phyloP scores from a whole-genome alignment of 2,888 invertebrate species.

The Xestia rhomboidea region DNA sequence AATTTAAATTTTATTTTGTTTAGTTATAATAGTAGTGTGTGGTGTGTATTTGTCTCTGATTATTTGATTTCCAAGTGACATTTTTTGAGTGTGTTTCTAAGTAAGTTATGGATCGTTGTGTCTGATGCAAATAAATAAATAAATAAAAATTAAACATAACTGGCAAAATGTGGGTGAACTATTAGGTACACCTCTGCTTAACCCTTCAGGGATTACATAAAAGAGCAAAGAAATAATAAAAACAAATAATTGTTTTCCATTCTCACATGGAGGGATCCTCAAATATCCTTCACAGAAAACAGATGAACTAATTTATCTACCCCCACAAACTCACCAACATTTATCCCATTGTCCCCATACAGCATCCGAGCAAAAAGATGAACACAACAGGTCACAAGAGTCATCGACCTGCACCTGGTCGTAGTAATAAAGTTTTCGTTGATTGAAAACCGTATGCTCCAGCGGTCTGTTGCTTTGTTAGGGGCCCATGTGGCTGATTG shows the following conservation, averaged over 20 bases:
- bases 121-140: no score
- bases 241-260: background rate
- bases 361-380: slow-evolving; percentile 27
- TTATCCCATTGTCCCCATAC: background rate
- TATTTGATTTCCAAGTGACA: no score
- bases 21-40: no score
- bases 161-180: background rate
- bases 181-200: background rate
- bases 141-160: background rate
- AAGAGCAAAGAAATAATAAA: background rate
- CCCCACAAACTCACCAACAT: background rate
- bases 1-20: no score
- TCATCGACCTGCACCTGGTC: slow-evolving; percentile 59
- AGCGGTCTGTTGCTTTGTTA: slow-evolving; percentile 66
- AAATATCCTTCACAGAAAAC: background rate
- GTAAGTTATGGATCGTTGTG: no score
- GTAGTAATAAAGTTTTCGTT: slow-evolving; percentile 73
- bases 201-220: background rate
- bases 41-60: no score
- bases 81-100: no score
- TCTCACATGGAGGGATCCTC: background rate
- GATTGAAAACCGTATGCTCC: slow-evolving; percentile 75
- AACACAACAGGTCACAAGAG: slow-evolving; percentile 41
- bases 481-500: slow-evolving; percentile 39
- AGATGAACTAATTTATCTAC: background rate